phyloP scores from a whole-genome alignment of 1,140 invertebrate species.

The Drosophila truncata region DNA sequence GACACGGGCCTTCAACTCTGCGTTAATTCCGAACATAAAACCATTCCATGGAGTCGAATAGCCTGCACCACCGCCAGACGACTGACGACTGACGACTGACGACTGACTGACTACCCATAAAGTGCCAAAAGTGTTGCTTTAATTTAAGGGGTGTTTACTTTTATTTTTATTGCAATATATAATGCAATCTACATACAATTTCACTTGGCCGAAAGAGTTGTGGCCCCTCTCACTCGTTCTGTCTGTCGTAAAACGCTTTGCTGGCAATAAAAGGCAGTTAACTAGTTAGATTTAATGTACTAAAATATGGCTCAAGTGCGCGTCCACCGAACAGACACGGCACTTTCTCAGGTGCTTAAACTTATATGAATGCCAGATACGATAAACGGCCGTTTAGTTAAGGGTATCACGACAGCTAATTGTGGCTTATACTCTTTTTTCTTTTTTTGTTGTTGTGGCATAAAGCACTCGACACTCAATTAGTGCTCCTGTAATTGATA shows the following conservation, averaged over 20 bases:
- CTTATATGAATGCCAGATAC: slow-evolving; percentile 42
- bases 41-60: slow-evolving; percentile 26
- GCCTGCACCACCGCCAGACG: background rate
- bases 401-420: slow-evolving; percentile 34
- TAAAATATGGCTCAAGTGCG: slow-evolving; percentile 78
- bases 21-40: slow-evolving; percentile 59
- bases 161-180: slow-evolving; percentile 78
- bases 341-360: slow-evolving; percentile 72
- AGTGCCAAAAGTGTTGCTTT: slow-evolving; percentile 70
- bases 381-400: slow-evolving; percentile 42
- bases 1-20: slow-evolving; percentile 36
- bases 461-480: slow-evolving; percentile 24
- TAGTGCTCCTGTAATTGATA: slow-evolving; percentile 39
- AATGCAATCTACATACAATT: slow-evolving; percentile 76
- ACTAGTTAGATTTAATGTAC: slow-evolving; percentile 84
- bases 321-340: slow-evolving; percentile 57
- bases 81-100: background rate
- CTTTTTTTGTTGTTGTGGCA: slow-evolving; percentile 14
- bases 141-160: slow-evolving; percentile 79
- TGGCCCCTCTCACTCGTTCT: slow-evolving; percentile 22
- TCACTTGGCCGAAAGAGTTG: slow-evolving; percentile 68
- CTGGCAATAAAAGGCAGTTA: slow-evolving; percentile 83
- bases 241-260: slow-evolving; percentile 82
- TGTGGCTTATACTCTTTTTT: slow-evolving; percentile 2
- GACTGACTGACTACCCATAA: slow-evolving; percentile 43